Evolutionary conservation across 2,888 invertebrate genomes (phyloP).

Genomic region (Dolomedes plantarius): DNA sequence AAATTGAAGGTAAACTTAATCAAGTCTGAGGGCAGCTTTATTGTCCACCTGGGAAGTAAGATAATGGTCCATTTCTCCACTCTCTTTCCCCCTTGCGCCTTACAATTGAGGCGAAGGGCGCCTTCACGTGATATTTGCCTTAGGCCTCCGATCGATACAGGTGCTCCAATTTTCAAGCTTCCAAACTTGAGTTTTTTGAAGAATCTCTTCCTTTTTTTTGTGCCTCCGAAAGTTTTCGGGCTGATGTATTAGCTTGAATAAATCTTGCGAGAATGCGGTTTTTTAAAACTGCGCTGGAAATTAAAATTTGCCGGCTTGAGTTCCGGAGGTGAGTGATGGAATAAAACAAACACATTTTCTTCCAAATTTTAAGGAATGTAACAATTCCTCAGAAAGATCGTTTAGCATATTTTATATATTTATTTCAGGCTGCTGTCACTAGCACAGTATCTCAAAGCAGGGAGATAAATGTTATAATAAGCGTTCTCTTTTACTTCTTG

Average conservation of each 20-base stretch:
- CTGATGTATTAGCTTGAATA: constrained; percentile 65
- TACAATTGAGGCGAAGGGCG: constrained; percentile 62
- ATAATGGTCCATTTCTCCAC: constrained; percentile 56
- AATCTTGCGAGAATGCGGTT: constrained; percentile 32
- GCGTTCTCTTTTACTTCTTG: neutral
- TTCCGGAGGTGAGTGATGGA: neutral
- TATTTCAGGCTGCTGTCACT: neutral
- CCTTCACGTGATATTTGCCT: constrained; percentile 69
- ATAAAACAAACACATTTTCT: constrained; percentile 6
- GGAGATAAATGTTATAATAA: neutral
- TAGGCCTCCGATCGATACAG: constrained; percentile 64
- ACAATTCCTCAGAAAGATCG: neutral
- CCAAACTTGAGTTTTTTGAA: constrained; percentile 55
- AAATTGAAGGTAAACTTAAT: constrained; percentile 72
- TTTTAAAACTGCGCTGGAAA: neutral
- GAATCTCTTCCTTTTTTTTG: constrained; percentile 44
- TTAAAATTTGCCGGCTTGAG: neutral
- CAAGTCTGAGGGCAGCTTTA: constrained; percentile 71
- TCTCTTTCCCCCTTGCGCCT: neutral
- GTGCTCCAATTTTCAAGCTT: constrained; percentile 66
- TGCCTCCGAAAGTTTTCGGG: constrained; percentile 56
- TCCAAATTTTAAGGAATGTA: neutral
- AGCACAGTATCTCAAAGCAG: neutral
- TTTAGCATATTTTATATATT: constrained; percentile 8
- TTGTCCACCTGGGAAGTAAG: constrained; percentile 70